Conservation (phyloP, 2,797 vertebrate genomes). For the Margarornis squamiger region DNA sequence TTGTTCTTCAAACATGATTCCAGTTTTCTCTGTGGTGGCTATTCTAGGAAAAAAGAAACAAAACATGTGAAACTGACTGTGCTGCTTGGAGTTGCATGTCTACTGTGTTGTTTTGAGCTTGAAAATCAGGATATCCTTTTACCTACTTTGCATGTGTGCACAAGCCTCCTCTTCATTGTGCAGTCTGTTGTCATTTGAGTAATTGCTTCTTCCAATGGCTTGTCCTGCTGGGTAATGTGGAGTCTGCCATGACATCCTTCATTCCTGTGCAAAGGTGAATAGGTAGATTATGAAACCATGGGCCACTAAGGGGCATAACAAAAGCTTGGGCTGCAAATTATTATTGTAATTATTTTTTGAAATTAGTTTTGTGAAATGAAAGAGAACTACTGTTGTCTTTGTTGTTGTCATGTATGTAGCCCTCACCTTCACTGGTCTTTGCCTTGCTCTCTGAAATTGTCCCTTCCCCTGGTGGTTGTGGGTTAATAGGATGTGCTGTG, state of each 20-base stretch:
- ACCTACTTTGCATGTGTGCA: not conserved
- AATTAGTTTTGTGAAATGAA: not conserved
- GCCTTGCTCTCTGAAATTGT: not conserved
- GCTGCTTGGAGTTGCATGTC: not conserved
- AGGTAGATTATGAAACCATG: not conserved
- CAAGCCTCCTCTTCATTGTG: not conserved
- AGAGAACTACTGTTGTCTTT: not conserved
- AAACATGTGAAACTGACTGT: not conserved
- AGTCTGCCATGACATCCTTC: not conserved
- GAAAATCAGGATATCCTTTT: not conserved
- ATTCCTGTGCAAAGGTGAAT: not conserved
- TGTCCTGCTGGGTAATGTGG: not conserved
- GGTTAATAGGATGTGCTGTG: fast-evolving
- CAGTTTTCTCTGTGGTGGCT: not conserved
- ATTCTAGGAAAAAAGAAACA: not conserved
- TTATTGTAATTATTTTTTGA: not conserved
- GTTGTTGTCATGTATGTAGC: not conserved
- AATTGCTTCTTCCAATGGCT: not conserved
- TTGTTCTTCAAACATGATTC: not conserved
- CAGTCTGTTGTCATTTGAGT: not conserved
- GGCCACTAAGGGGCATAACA: not conserved
- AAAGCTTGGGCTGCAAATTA: not conserved
- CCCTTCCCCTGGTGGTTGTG: not conserved
- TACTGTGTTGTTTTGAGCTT: not conserved
- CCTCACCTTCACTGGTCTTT: not conserved